Percentiles rank a stretch among this genome's conserved stretches.
These are phyloP conservation scores for Ariolimax columbianus DNA, from an alignment of 2,888 invertebrate genomes.

Conservation along the genomic window DNA sequence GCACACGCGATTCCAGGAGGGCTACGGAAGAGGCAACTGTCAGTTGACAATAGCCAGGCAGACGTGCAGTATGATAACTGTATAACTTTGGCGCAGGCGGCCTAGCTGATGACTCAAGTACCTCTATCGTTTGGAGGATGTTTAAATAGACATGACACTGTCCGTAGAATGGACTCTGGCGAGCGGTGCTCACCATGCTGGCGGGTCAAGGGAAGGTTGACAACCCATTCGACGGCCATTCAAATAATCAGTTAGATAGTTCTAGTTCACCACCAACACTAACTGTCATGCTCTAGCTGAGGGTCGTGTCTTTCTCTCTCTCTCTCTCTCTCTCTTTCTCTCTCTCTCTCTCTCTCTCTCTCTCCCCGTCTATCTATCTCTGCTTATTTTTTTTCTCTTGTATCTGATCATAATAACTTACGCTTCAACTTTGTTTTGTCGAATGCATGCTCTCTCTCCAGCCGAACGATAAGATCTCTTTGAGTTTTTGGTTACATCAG, in stretches of 20 bases:
- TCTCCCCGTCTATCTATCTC: no score
- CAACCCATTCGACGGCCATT: background rate
- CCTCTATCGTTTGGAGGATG: slow-evolving; percentile 15
- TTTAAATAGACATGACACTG: background rate
- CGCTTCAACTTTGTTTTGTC: no score
- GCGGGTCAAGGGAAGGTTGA: background rate
- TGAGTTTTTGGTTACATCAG: no score
- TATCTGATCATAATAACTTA: no score
- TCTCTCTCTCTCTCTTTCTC: background rate
- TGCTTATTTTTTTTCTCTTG: no score
- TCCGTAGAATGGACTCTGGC: background rate
- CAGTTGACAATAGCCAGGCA: slow-evolving; percentile 11
- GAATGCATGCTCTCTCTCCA: no score
- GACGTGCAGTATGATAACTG: slow-evolving; percentile 30
- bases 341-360: slow-evolving; percentile 1
- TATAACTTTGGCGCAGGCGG: slow-evolving; percentile 1
- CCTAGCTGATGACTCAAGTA: no score
- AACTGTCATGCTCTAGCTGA: background rate
- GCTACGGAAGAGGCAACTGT: background rate
- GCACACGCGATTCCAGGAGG: slow-evolving; percentile 14
- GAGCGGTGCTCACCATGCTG: slow-evolving; percentile 10
- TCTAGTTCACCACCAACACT: no score
- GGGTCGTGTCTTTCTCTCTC: background rate
- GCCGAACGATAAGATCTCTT: no score
- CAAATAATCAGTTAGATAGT: background rate